phyloP scores from a whole-genome alignment of 2,888 invertebrate genomes.

The Drosophila neonasuta region DNA sequence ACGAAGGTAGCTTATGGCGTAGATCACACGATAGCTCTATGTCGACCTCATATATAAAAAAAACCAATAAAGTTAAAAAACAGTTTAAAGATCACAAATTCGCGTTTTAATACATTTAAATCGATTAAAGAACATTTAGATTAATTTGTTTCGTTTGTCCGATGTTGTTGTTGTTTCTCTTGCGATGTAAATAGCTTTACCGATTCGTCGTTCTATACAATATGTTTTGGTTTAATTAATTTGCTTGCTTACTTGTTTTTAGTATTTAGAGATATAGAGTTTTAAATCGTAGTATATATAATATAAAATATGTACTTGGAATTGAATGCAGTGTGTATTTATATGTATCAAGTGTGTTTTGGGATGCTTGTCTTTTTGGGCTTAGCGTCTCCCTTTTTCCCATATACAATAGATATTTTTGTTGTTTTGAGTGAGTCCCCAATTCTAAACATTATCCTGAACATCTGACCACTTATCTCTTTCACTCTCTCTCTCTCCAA shows the following conservation, averaged over 20 bases:
- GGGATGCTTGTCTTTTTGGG: slow-evolving; percentile 9
- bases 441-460: slow-evolving; percentile 16
- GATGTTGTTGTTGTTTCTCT: slow-evolving; percentile 37
- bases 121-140: slow-evolving; percentile 77
- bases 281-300: slow-evolving; percentile 63
- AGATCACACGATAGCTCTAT: slow-evolving; percentile 91
- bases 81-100: slow-evolving; percentile 75
- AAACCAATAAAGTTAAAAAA: slow-evolving; percentile 17
- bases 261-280: slow-evolving; percentile 46
- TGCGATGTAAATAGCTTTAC: slow-evolving; percentile 62
- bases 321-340: slow-evolving; percentile 62
- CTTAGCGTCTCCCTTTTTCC: slow-evolving; percentile 18
- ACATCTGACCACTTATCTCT: not conserved
- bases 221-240: slow-evolving; percentile 21
- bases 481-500: not conserved
- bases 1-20: slow-evolving; percentile 90
- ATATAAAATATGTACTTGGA: slow-evolving; percentile 78
- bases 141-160: slow-evolving; percentile 63
- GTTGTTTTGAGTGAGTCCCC: slow-evolving; percentile 16
- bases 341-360: slow-evolving; percentile 45
- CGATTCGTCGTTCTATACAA: slow-evolving; percentile 55
- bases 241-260: slow-evolving; percentile 43
- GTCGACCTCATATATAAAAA: slow-evolving; percentile 87
- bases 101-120: slow-evolving; percentile 78
- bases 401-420: slow-evolving; percentile 43